phyloP scores from a whole-genome alignment of 2,888 invertebrate genomes.

The Allygus modestus region DNA sequence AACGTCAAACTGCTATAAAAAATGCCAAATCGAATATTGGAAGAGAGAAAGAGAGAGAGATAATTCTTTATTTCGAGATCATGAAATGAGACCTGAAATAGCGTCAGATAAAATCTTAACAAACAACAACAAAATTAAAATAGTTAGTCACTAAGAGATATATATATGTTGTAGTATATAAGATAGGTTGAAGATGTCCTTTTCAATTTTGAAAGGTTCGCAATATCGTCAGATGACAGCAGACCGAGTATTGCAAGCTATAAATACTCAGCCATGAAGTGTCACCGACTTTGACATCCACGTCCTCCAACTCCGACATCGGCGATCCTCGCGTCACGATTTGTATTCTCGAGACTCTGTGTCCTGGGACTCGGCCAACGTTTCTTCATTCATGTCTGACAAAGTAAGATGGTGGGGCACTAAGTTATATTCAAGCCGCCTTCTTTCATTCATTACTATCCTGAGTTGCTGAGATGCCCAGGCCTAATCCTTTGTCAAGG shows the following conservation, averaged over 20 bases:
- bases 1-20: too few species aligned
- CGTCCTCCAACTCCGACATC: background rate
- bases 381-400: conserved; percentile 14
- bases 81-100: too few species aligned
- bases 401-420: background rate
- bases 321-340: background rate
- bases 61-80: too few species aligned
- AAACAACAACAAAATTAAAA: too few species aligned
- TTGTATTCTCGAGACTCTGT: background rate
- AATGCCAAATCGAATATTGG: too few species aligned
- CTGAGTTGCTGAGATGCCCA: background rate
- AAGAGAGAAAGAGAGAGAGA: too few species aligned
- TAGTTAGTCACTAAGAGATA: too few species aligned
- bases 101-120: too few species aligned
- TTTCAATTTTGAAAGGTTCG: too few species aligned
- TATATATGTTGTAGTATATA: too few species aligned
- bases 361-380: conserved; percentile 25
- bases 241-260: background rate
- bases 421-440: background rate
- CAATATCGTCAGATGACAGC: too few species aligned
- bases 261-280: background rate
- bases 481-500: background rate
- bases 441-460: conserved; percentile 2
- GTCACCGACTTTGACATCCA: background rate
- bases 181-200: too few species aligned